These are phyloP conservation scores for Ornithorhynchus anatinus DNA, from an alignment of 2,113 vertebrate species.

Conservation along the genomic window DNA sequence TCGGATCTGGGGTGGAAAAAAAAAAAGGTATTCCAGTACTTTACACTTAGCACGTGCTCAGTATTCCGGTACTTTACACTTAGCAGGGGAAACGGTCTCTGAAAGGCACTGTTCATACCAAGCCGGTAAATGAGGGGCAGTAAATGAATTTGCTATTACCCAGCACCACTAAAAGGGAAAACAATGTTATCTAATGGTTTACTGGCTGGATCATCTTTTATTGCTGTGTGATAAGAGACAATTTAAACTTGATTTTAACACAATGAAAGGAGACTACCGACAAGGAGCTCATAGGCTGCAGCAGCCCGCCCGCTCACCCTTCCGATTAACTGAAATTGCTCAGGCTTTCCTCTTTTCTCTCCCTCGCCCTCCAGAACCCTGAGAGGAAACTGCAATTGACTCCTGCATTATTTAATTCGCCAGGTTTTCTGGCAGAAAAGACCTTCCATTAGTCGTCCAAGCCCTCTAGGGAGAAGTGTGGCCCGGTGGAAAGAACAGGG, in stretches of 20 bases:
- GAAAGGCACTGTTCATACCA: too few species aligned
- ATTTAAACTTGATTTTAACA: not conserved
- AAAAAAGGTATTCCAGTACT: too few species aligned
- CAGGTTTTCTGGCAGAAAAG: not conserved
- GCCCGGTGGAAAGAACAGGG: too few species aligned
- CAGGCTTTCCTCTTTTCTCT: not conserved
- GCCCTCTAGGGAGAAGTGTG: not conserved
- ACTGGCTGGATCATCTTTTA: not conserved
- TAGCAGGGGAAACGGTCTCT: too few species aligned
- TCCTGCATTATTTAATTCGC: too few species aligned
- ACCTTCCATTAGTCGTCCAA: not conserved
- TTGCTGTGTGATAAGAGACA: not conserved
- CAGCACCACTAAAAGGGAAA: not conserved
- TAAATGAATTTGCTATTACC: not conserved
- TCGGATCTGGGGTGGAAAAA: not conserved
- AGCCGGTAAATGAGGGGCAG: too few species aligned
- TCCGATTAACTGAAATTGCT: not conserved
- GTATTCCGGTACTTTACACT: too few species aligned
- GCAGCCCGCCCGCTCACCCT: not conserved
- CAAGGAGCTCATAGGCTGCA: not conserved
- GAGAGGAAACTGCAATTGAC: not conserved
- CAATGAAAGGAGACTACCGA: not conserved
- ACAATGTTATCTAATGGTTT: not conserved
- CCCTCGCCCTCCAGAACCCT: not conserved
- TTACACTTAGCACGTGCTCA: too few species aligned